Base-by-base conservation (phyloP, 1,140 invertebrate species). In the Pseudachorutes palmiensis region DNA sequence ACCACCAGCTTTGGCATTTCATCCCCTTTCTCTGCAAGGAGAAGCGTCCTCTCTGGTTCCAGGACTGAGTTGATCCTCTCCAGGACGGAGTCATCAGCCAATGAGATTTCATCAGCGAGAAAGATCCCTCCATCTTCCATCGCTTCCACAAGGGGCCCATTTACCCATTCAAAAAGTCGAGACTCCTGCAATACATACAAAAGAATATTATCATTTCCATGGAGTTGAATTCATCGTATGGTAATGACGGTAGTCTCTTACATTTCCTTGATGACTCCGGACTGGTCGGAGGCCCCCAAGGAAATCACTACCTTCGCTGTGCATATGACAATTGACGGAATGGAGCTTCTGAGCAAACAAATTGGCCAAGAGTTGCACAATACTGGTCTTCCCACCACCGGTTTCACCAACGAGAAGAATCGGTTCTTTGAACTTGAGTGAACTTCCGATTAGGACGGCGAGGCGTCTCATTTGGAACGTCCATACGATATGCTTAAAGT, bases 281-380 rank as follows among this genome's bases (percentile, higher is more conserved):
- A 94, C 89, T 1, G 97, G 97, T 72, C 97, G 81, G 2, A 99
- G 79, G 51, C 94, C 93, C 59, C 97, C 97, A 12, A 99, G 81
- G 76, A 99, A 98, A 80, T 99, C 97, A 0, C 94, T 87, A 74
- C 94, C 92, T 79, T 99, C 97, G 1, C 94, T 97, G 76, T 99
- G 92, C 88, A 98, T 94, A 76, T 99, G 97, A 81, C 97, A 99
- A 80, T 98, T 99, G 0, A 99, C 86, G 32, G 87, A 86, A 58
- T 86, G 81, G 26, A 98, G 79, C 58, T 84, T 78, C 65, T 86
- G 84, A 0, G 80, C 73, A 51, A 84, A 84, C 36, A 91, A 78
- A 29, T 81, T 79, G 22, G 93, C 87, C 58, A 93, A 83, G 29
- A 97, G 78, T 79, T 99, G 93, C 75, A 94, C 97, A 24, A 98